A percentile compares a stretch with the other conserved stretches of the same genome.
Evolutionary conservation across 2,888 invertebrate genomes (phyloP).

Genomic region (Lasioglossum calceatum): DNA sequence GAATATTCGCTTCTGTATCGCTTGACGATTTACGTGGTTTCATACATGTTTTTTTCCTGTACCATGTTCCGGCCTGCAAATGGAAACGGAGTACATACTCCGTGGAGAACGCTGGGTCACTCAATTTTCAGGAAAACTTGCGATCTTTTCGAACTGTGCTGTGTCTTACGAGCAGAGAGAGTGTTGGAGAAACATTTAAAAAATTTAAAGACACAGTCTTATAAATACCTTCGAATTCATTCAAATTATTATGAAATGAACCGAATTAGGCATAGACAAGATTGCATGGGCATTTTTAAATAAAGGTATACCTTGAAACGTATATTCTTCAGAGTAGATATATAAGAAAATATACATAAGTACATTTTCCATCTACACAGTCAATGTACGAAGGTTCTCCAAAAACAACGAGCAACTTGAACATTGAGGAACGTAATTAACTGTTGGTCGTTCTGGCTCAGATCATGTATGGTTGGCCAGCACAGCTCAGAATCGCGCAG

Average conservation of each 20-base stretch:
- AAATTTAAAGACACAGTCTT: too few species aligned
- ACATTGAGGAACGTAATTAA: not conserved
- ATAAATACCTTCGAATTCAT: too few species aligned
- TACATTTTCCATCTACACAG: not conserved
- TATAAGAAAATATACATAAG: too few species aligned
- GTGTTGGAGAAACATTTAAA: not conserved
- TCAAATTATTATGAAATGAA: too few species aligned
- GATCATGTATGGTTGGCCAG: not conserved
- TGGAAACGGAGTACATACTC: slow-evolving; percentile 22
- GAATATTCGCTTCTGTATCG: slow-evolving; percentile 64
- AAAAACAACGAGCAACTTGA: not conserved
- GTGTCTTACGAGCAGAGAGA: not conserved
- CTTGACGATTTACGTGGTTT: slow-evolving; percentile 65
- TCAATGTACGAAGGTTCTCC: not conserved
- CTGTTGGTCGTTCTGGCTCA: not conserved
- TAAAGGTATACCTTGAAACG: too few species aligned
- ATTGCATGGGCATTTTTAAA: not conserved
- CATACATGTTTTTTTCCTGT: slow-evolving; percentile 49
- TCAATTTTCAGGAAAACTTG: not conserved
- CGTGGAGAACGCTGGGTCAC: slow-evolving; percentile 22
- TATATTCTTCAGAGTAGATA: too few species aligned
- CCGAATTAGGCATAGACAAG: too few species aligned
- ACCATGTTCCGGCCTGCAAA: slow-evolving; percentile 15
- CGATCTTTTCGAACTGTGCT: not conserved
- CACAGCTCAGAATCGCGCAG: not conserved